Evolutionary conservation across 2,797 vertebrate genomes (phyloP), one percentile per base, ranked within the genome.

Genomic region (Myiotriccus ornatus): DNA sequence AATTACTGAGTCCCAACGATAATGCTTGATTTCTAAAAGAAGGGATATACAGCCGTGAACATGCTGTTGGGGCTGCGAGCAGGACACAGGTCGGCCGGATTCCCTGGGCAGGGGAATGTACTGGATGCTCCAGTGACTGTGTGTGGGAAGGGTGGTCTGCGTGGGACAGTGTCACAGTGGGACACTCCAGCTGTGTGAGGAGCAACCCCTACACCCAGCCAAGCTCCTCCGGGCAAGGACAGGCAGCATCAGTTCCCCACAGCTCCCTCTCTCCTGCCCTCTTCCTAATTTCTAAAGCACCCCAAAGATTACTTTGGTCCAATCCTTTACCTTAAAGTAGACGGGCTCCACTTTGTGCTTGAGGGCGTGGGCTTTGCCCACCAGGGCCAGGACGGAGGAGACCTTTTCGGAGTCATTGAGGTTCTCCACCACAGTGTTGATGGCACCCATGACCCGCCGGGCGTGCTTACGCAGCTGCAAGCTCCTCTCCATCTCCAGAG

Each of bases 331-430:
- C 99, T 99, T 99, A 92, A 99, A 99, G 97, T 99, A 99, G 93
- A 99, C 96, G 1, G 99, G 99, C 71, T 99, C 99, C 98, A 99
- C 99, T 98, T 99, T 99, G 97, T 99, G 99, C 97, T 99, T 99
- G 95, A 99, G 96, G n/a, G 99, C 99, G 0, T 99, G 99, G 70
- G 99, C 99, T 92, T 99, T 99, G 93, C 99, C 99, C 95, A 99
- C 99, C 85, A 99, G 96, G 73, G 98, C 97, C 93, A 99, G 97
- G 60, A 99, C 98, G 0, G 99, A 98, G 10, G 99, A 98, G 84
- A 99, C 99, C 97, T 99, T 99, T 96, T 99, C 99, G 0, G 98
- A 98, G 94, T 99, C 99, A 0, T 98, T 98, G 87, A 99, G 97
- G 97, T 99, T 99, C 97, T 99, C 99, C 96, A 99, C 99, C 71